Evolutionary conservation across 2,797 vertebrate species (phyloP), one percentile per base, ranked within the genome.

Genomic region (Phalloptychus januarius): DNA sequence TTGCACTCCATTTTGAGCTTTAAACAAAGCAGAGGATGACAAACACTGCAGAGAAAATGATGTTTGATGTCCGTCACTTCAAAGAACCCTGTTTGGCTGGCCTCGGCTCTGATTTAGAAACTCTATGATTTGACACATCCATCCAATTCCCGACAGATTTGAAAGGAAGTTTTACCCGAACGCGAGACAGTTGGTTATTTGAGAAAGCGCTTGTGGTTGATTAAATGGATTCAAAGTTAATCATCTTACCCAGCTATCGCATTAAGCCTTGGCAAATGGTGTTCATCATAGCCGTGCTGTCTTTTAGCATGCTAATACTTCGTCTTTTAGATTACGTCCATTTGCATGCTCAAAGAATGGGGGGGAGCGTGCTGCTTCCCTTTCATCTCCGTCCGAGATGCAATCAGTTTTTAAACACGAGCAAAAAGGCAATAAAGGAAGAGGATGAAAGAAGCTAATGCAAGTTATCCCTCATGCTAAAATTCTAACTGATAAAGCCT

Each of bases 161-260:
- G 87, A 92, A 79, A n/a, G 74, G 79, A 88, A 78, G 82, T 88
- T 91, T 86, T 82, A 78, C 80, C 87, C 83, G 71, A 71, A 76
- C n/a, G 46, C 54, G 20, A 86, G 86, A 88, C 90, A 87, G 88
- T 90, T 85, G 82, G 88, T 85, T 89, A 86, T 93, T 92, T 90
- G 82, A 92, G 74, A 82, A 84, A 89, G 85, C 75, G 84, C 89
- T 87, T 71, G 87, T 75, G 79, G 87, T 89, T 93, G 92, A 95
- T 95, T 93, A 94, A 95, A 94, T 86, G 87, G 91, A 95, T 93
- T 93, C 88, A 91, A 89, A 94, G 93, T 93, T 94, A 94, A 94
- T 95, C 91, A 92, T 93, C 92, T 93, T 94, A 93, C 82, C 79
- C 87, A 74, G 88, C 88, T 92, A 94, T 91, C 88, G 33, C 88